Evolutionary conservation across 2,888 invertebrate species (phyloP), one percentile per base, ranked within the genome.

Genomic region (Petrolisthes cinctipes): DNA sequence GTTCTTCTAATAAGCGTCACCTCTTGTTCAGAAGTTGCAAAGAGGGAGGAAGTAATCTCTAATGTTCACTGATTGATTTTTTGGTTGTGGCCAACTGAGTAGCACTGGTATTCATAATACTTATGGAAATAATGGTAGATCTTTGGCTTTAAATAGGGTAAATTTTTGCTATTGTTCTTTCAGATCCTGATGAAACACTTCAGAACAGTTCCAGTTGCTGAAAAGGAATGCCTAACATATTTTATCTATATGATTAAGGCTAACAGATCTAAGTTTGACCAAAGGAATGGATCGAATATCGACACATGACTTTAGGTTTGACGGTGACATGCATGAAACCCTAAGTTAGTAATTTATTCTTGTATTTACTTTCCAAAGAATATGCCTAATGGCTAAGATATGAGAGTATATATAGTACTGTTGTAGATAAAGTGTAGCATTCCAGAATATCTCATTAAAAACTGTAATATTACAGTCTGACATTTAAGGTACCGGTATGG

Each of bases 161-260:
- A 73, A 71, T 9, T 4, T 83, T n/a, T 76, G 73, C 73, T 3
- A 54, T 71, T 56, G 5, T 73, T 6, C 14, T 95, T 95, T 54
- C 95, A 98, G 98, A 95, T 96, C 85, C 95, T 99, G 85, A 96
- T 97, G 94, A 97, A 98, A 93, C 99, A 99, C 93, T 99, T 99
- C 94, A 97, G 97, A 93, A 96, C 97, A 89, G 96, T 99, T 93
- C 97, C 97, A 73, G 97, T 99, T 17, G 96, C 96, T 92, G 98
- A 99, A 93, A 99, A 98, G 93, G 98, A 99, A 93, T 96, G 97
- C 81, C 94, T 98, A 90, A 97, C 98, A 82, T 97, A 96, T 92
- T 99, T 99, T 93, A 97, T 99, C 92, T 98, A 98, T 93, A 97
- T 97, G 94, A 97, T 98, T 4, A 98, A 98, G 94, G 97, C 97